phyloP scores from a whole-genome alignment of 2,888 invertebrate genomes.

The Pachydiplax longipennis region DNA sequence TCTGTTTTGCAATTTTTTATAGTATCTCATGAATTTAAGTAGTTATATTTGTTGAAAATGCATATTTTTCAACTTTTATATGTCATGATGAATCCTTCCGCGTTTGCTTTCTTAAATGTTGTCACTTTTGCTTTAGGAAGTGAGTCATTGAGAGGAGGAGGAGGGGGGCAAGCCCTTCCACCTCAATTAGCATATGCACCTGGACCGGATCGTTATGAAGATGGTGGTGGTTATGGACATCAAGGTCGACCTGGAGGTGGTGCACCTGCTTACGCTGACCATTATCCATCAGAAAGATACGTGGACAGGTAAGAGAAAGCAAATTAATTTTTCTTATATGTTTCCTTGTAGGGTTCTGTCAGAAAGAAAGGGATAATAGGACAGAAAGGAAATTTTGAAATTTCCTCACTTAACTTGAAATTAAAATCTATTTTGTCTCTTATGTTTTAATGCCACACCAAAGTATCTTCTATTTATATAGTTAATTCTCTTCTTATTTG shows the following conservation, averaged over 20 bases:
- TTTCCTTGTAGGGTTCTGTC: no score
- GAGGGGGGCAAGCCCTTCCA: neutral
- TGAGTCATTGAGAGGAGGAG: constrained; percentile 28
- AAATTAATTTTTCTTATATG: no score
- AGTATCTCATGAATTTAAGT: no score
- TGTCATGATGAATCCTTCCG: neutral
- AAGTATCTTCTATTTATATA: no score
- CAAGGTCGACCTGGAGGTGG: constrained; percentile 20
- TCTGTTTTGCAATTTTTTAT: no score
- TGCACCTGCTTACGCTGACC: constrained; percentile 26
- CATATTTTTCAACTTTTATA: neutral
- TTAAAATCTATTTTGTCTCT: no score
- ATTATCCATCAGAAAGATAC: constrained; percentile 29
- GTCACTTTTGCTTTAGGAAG: neutral
- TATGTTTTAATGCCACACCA: no score
- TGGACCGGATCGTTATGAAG: constrained; percentile 52
- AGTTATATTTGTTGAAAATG: no score
- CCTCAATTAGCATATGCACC: constrained; percentile 30
- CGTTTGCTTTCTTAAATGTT: neutral
- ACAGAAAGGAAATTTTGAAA: neutral
- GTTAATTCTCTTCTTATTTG: no score
- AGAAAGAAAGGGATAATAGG: neutral
- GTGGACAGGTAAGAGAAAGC: neutral
- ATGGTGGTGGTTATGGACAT: constrained; percentile 49
- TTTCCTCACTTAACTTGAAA: neutral